Conservation (phyloP, 2,797 vertebrate species). For the Alouatta caraya region DNA sequence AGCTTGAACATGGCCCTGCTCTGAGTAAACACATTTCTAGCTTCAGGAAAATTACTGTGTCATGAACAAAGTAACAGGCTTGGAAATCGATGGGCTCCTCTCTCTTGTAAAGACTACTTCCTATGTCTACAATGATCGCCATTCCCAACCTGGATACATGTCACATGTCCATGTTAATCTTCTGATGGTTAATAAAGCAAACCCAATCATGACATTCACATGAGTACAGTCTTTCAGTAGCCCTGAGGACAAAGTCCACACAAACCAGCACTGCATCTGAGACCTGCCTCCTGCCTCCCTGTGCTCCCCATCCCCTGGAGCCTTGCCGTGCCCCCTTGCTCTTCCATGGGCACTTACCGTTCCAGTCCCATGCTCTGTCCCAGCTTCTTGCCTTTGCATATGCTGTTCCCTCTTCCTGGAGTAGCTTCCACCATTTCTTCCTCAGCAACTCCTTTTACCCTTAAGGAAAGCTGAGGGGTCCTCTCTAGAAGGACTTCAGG, state of each 20-base stretch:
- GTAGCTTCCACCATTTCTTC: background rate
- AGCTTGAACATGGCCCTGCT: background rate
- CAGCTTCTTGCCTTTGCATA: background rate
- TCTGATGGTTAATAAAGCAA: background rate
- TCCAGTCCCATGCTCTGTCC: background rate
- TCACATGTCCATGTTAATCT: background rate
- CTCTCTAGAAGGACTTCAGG: background rate
- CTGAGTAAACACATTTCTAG: background rate
- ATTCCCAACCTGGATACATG: background rate
- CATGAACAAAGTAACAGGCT: background rate
- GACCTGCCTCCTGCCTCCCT: background rate
- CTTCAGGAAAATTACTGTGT: background rate
- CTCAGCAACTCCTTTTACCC: background rate
- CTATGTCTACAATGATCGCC: background rate
- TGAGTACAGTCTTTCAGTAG: background rate
- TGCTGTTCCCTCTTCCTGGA: background rate
- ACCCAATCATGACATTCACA: background rate
- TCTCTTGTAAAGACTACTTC: background rate
- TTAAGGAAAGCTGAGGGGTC: background rate
- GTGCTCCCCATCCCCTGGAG: fast-evolving
- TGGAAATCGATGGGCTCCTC: background rate
- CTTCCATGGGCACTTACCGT: background rate
- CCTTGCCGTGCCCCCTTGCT: background rate
- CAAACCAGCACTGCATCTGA: background rate
- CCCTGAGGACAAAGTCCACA: background rate